Base-by-base conservation (phyloP, 2,113 vertebrate genomes). In the Thomomys bottae region DNA sequence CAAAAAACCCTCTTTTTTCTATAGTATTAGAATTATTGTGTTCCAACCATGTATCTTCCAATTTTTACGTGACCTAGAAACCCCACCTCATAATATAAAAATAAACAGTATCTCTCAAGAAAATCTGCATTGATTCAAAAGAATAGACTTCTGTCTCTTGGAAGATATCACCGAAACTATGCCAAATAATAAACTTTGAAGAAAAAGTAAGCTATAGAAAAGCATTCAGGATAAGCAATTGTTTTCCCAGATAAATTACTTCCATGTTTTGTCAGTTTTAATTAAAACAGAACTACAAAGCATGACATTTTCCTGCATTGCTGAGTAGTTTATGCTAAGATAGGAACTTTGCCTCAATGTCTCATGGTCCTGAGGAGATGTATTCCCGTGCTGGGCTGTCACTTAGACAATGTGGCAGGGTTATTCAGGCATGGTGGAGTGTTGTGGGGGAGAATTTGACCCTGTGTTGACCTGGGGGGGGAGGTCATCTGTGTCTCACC, bases 171-270 rank as follows among this genome's bases (percentile, higher is more conserved):
- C 28, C 28, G 38, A 73, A 89, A 88, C 36, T 68, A 63, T 8
- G 23, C 66, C 75, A 89, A 93, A 73, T 80, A 87, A 82, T 75
- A 90, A 78, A 88, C 59, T 75, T 30, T 59, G 40, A 71, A 30
- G 30, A 63, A 82, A 30, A 3, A 42, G 20, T 78, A 89, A 93
- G 36, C n/a, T 82, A 82, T 82, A 85, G 34, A 91, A n/a, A 93
- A 61, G 8, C 54, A 90, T 87, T 84, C 70, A 38, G 21, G 17
- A 61, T 73, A 23, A 88, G 71, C 23, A 8, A 34, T n/a, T 38
- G 6, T 61, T 36, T 11, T 36, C 10, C 24, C 26, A 84, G 38
- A 70, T 36, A 38, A 87, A 45, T 1, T 17, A 78, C 30, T 57
- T 5, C 11, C 23, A 34, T 18, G 36, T 57, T 79, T 77, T 2